A percentile compares a stretch with the other conserved stretches of the same genome.
phyloP scores from a whole-genome alignment of 2,113 vertebrate genomes.

The Gallinago undulata region DNA sequence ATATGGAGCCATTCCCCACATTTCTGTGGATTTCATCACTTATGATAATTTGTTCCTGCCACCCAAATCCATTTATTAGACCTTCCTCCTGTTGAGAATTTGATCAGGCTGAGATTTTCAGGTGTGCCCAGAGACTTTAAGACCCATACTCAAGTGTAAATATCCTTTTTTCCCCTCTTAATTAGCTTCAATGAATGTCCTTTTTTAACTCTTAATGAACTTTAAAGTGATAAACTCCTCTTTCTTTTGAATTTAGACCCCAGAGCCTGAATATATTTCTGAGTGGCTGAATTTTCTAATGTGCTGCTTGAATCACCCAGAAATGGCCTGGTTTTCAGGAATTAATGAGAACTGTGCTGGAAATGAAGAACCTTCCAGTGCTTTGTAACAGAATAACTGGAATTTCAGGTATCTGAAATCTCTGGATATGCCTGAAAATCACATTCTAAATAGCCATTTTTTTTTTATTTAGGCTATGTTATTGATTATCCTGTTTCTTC shows the following conservation, averaged over 20 bases:
- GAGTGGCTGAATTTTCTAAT: background rate
- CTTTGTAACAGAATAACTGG: background rate
- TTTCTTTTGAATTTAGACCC: background rate
- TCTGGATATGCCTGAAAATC: background rate
- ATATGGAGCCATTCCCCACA: background rate
- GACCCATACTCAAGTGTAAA: background rate
- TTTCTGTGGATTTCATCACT: rapidly evolving
- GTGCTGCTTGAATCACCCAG: background rate
- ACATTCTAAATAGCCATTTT: background rate
- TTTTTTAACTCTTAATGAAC: background rate
- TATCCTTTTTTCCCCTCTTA: background rate
- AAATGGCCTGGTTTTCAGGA: background rate
- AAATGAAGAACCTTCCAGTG: background rate
- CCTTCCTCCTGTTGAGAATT: background rate
- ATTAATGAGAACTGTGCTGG: background rate
- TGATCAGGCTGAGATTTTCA: background rate
- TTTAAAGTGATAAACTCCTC: background rate
- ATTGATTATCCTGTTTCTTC: background rate
- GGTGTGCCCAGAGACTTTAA: background rate
- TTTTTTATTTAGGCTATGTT: background rate
- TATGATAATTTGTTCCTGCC: background rate
- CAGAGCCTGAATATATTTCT: background rate
- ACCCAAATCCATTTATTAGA: background rate
- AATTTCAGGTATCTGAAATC: background rate
- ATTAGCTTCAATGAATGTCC: background rate